Conservation (phyloP, 2,888 invertebrate genomes). For the Trachelus stipa region DNA sequence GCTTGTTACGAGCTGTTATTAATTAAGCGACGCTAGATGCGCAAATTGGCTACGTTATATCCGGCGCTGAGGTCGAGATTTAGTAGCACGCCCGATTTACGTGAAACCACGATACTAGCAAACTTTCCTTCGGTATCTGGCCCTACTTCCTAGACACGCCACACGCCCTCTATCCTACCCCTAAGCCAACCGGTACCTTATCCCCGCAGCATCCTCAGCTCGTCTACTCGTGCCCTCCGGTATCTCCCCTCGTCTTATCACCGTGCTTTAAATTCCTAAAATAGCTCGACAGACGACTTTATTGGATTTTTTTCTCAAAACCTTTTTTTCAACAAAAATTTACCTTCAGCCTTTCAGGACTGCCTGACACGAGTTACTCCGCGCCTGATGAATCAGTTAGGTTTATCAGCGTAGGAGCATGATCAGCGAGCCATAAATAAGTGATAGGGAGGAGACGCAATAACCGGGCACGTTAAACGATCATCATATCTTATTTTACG, state of each 20-base stretch:
- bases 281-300: background rate
- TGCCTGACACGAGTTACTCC: background rate
- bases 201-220: background rate
- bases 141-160: background rate
- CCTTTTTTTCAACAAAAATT: background rate
- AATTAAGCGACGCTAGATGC: constrained; percentile 1
- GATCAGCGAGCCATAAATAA: background rate
- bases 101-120: background rate
- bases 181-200: background rate
- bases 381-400: background rate
- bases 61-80: background rate
- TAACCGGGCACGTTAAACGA: background rate
- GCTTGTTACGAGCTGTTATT: constrained; percentile 21
- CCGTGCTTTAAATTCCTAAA: background rate
- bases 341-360: background rate
- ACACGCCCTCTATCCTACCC: background rate
- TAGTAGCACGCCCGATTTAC: background rate
- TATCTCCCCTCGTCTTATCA: background rate
- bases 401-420: background rate
- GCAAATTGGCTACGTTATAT: background rate
- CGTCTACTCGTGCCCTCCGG: background rate
- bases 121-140: background rate
- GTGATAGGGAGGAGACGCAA: background rate
- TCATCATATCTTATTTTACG: background rate
- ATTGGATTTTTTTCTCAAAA: background rate